These are phyloP conservation scores for Bhutanitis thaidina DNA, from an alignment of 2,888 invertebrate genomes.

Conservation along the genomic window DNA sequence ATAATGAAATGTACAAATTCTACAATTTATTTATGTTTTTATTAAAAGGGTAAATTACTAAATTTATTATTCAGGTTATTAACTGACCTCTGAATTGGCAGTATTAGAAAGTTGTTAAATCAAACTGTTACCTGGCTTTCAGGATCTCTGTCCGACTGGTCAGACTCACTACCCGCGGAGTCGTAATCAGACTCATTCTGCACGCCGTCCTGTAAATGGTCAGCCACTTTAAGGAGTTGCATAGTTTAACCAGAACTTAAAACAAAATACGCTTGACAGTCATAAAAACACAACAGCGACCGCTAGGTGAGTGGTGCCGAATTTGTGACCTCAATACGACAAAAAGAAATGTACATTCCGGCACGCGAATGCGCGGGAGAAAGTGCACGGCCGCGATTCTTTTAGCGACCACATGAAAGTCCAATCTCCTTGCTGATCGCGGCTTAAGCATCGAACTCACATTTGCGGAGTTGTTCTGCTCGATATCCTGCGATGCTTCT, in stretches of 20 bases:
- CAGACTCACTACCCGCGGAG: slow-evolving; percentile 72
- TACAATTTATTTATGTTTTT: too few species aligned
- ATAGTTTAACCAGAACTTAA: slow-evolving; percentile 33
- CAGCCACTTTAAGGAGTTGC: slow-evolving; percentile 67
- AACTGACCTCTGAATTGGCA: slow-evolving; percentile 2
- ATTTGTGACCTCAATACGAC: slow-evolving; percentile 70
- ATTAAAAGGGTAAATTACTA: too few species aligned
- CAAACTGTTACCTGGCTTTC: slow-evolving; percentile 82
- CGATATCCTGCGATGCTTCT: slow-evolving; percentile 72
- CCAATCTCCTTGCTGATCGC: slow-evolving; percentile 30
- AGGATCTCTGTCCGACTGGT: slow-evolving; percentile 83
- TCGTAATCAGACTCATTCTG: slow-evolving; percentile 72
- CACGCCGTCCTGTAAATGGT: slow-evolving; percentile 66
- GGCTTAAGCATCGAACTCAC: slow-evolving; percentile 53
- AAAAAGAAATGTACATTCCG: slow-evolving; percentile 75
- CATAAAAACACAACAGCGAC: slow-evolving; percentile 53
- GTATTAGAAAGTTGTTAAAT: slow-evolving; percentile 2
- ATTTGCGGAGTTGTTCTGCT: slow-evolving; percentile 63
- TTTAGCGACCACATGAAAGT: slow-evolving; percentile 72
- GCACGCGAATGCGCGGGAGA: slow-evolving; percentile 70
- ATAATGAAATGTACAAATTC: too few species aligned
- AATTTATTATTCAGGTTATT: background rate
- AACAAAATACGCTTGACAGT: slow-evolving; percentile 37
- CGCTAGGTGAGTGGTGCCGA: slow-evolving; percentile 61
- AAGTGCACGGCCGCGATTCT: slow-evolving; percentile 63